Evolutionary conservation across 1,140 invertebrate species (phyloP), one percentile per base, ranked within the genome.

Genomic region (Chlorops oryzae): DNA sequence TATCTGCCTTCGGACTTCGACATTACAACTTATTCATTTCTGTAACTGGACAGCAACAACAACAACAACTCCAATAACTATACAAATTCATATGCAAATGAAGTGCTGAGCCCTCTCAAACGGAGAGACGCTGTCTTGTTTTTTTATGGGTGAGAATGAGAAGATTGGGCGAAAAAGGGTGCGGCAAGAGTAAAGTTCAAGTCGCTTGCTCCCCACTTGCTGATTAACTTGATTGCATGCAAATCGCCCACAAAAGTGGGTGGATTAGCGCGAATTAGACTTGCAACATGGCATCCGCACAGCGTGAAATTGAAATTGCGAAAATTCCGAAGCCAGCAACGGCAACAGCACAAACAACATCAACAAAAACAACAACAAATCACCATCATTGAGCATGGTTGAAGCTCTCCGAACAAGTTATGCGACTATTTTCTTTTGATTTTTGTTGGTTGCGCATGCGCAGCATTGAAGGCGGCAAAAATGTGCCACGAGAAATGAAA

Each of bases 71-170:
- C 13, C n/a, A 50, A 42, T 50, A 50, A 50, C 40, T 42, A 50
- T 40, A 50, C 47, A 50, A 50, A 50, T 50, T 50, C 47, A 50
- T 50, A 50, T 50, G 47, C 47, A 50, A 50, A 50, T 50, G n/a
- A n/a, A n/a, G n/a, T n/a, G n/a, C n/a, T n/a, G n/a, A n/a, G n/a
- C n/a, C n/a, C n/a, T n/a, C n/a, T n/a, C n/a, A n/a, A n/a, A n/a
- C n/a, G n/a, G n/a, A n/a, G n/a, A n/a, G n/a, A n/a, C n/a, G n/a
- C n/a, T n/a, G n/a, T n/a, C n/a, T n/a, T n/a, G n/a, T n/a, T n/a
- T n/a, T n/a, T n/a, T n/a, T n/a, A n/a, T n/a, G n/a, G n/a, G n/a
- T n/a, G n/a, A n/a, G n/a, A n/a, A n/a, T n/a, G n/a, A n/a, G n/a
- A n/a, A n/a, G n/a, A n/a, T n/a, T n/a, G n/a, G n/a, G n/a, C n/a